phyloP scores from a whole-genome alignment of 2,113 vertebrate species.

The Nipponia nippon region DNA sequence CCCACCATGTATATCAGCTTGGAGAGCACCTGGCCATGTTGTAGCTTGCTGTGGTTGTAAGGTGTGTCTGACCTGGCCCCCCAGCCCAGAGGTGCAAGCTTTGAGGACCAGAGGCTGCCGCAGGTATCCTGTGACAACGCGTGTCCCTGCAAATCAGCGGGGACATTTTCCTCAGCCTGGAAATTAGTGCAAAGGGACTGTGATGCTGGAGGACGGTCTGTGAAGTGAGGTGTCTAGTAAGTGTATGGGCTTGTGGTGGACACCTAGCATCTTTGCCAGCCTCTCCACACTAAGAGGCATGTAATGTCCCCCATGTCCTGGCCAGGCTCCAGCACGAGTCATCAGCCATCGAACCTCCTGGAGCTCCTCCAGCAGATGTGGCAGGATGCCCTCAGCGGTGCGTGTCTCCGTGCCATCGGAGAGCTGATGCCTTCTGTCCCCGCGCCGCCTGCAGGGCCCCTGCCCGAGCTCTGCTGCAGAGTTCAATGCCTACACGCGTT shows the following conservation, averaged over 20 bases:
- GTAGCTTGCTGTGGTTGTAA: neutral
- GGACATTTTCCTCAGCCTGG: neutral
- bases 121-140: neutral
- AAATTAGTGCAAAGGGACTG: neutral
- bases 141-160: neutral
- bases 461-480: neutral
- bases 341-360: neutral
- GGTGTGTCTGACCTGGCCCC: neutral
- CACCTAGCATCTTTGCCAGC: neutral
- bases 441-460: neutral
- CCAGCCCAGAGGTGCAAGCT: neutral
- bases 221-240: neutral
- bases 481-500: neutral
- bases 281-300: neutral
- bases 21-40: neutral
- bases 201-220: neutral
- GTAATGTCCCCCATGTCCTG: neutral
- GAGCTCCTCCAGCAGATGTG: neutral
- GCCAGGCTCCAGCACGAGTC: neutral
- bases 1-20: neutral
- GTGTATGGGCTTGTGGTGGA: neutral
- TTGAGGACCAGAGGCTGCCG: neutral
- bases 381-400: neutral
- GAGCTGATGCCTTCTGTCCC: neutral
- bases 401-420: accelerated